Evolutionary conservation across 2,888 invertebrate species (phyloP), one percentile per base, ranked within the genome.

Genomic region (Drosophila barbarae): DNA sequence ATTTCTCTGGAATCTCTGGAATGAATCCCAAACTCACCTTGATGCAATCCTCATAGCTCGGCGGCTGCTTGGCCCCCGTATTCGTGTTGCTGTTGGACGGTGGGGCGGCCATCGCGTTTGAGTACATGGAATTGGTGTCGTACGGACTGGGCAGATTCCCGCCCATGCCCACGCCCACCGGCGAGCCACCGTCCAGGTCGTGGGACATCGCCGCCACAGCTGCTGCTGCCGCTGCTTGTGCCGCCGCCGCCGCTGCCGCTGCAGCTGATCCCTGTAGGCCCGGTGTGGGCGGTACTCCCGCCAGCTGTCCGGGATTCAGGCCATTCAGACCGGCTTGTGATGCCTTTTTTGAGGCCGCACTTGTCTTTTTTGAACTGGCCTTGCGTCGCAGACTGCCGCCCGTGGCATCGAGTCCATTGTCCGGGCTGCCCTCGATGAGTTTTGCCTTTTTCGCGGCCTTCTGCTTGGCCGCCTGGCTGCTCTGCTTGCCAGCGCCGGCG

Each of bases 1-100:
- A n/a, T n/a, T 7, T 6, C 1, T 36, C 1, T 4, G n/a, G n/a
- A 9, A 36, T 10, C 4, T 9, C 9, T 8, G 13, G 2, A 12
- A 34, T 7, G 1, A 15, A 26, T 9, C 64, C 26, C 5, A 67
- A 49, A 72, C 72, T 77, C 88, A 93, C 93, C 91, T 96, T 96
- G 89, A 96, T 94, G 88, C 95, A 96, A 89, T 96, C 96, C 88
- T 96, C 96, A 90, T 96, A 96, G 86, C 95, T 94, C 70, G 96
- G 96, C 73, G 96, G 96, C 88, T 95, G 95, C 87, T 95, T 95
- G 89, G 91, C 92, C 84, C 90, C 87, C 87, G 73, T 82, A 75
- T 69, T 69, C 88, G 71, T 78, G 72, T 69, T 71, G 55, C 57
- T 75, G 70, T 92, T 92, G 89, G 92, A 91, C 71, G 92, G 92